These are phyloP conservation scores for Marmota flaviventris DNA, from an alignment of 2,113 vertebrate species.

Conservation along the genomic window DNA sequence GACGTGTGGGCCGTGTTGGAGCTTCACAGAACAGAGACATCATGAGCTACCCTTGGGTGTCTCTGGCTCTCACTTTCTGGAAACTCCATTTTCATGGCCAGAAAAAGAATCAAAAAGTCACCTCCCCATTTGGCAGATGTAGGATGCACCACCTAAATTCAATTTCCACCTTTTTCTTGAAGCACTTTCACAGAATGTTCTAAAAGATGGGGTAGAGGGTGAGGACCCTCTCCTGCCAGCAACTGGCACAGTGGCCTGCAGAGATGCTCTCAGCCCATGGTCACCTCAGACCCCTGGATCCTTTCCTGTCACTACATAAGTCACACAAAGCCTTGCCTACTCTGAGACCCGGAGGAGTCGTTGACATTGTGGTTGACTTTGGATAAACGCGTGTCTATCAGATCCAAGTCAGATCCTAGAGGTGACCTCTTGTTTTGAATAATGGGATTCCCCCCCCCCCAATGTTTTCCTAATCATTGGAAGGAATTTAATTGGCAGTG, in stretches of 20 bases:
- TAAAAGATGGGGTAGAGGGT: not conserved
- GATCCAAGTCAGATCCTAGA: not conserved
- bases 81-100: not conserved
- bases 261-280: not conserved
- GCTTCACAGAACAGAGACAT: not conserved
- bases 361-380: not conserved
- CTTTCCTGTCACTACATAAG: not conserved
- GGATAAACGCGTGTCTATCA: not conserved
- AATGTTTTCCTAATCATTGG: not conserved
- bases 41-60: not conserved
- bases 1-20: not conserved
- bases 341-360: not conserved
- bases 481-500: not conserved
- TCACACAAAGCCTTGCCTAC: not conserved
- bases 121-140: not conserved
- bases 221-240: not conserved
- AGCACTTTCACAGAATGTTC: not conserved
- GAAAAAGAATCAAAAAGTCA: not conserved
- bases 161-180: not conserved
- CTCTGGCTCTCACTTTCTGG: not conserved
- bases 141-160: not conserved
- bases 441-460: too few relatives aligned
- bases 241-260: not conserved
- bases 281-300: fast-evolving
- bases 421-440: not conserved